Conservation (phyloP, 2,797 vertebrate species). For the Hoplostethus mediterraneus region DNA sequence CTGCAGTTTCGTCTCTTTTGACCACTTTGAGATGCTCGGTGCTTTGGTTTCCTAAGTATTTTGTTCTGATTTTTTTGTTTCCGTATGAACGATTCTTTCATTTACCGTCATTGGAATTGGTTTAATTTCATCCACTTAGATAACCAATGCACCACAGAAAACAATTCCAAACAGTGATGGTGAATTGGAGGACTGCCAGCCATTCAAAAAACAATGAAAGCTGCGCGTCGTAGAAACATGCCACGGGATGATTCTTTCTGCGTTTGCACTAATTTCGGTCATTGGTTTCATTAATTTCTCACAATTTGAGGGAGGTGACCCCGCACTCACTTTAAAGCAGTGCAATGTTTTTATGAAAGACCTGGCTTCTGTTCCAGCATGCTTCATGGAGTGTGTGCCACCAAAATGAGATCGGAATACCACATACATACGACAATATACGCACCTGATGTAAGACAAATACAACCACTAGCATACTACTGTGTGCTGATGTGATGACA, state of each 20-base stretch:
- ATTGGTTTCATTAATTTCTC: background rate
- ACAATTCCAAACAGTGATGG: constrained; percentile 43
- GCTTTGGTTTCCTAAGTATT: constrained; percentile 65
- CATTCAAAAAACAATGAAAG: constrained; percentile 59
- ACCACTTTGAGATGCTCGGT: constrained; percentile 18
- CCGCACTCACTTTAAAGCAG: constrained; percentile 2
- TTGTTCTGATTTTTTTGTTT: background rate
- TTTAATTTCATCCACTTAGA: constrained; percentile 31
- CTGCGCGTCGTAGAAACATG: constrained; percentile 22
- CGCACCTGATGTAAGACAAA: constrained; percentile 49
- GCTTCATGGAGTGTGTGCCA: constrained; percentile 65
- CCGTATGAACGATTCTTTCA: background rate
- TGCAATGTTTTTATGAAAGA: constrained; percentile 61
- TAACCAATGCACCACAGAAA: constrained; percentile 54
- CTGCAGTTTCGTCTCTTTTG: background rate
- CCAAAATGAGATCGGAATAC: constrained; percentile 55
- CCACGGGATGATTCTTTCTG: constrained; percentile 47
- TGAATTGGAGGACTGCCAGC: constrained; percentile 40
- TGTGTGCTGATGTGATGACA: constrained; percentile 54
- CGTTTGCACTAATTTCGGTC: constrained; percentile 3
- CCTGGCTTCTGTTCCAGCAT: constrained; percentile 65
- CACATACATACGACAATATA: constrained; percentile 54
- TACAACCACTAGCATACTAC: constrained; percentile 42
- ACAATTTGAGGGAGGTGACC: constrained; percentile 13
- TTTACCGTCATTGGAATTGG: background rate